These are phyloP conservation scores for Otolemur crassicaudatus DNA, from an alignment of 2,797 vertebrate species.

Conservation along the genomic window DNA sequence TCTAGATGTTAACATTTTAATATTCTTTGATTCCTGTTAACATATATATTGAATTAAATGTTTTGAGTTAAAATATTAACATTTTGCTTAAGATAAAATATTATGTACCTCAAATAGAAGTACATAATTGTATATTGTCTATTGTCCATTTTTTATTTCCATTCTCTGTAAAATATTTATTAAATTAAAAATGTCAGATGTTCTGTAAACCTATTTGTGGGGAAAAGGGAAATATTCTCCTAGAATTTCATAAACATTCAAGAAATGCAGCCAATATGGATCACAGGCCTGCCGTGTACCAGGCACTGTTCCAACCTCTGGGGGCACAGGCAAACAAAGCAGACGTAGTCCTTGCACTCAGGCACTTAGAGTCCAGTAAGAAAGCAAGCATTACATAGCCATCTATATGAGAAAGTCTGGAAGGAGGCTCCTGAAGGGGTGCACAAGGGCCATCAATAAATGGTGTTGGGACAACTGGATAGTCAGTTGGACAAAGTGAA, in stretches of 20 bases:
- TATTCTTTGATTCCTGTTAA: constrained; percentile 35
- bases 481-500: neutral
- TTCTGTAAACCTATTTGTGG: constrained; percentile 24
- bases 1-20: constrained; percentile 11
- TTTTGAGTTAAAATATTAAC: constrained; percentile 53
- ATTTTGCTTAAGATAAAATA: constrained; percentile 29
- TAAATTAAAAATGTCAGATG: constrained; percentile 45
- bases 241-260: constrained; percentile 2
- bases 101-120: constrained; percentile 42
- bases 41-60: constrained; percentile 26
- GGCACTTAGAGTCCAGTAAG: neutral
- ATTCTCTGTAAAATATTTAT: neutral
- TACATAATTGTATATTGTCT: neutral
- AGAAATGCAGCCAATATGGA: neutral
- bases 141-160: neutral
- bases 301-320: neutral
- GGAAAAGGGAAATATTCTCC: neutral
- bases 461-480: neutral
- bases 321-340: neutral
- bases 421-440: neutral
- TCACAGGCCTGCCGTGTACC: neutral
- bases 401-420: neutral
- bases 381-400: neutral
- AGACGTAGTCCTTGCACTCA: neutral
- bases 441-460: neutral